A percentile compares a stretch with the other conserved stretches of the same genome.
These are phyloP conservation scores for Tenodera sinensis DNA, from an alignment of 2,888 invertebrate species.

Conservation along the genomic window DNA sequence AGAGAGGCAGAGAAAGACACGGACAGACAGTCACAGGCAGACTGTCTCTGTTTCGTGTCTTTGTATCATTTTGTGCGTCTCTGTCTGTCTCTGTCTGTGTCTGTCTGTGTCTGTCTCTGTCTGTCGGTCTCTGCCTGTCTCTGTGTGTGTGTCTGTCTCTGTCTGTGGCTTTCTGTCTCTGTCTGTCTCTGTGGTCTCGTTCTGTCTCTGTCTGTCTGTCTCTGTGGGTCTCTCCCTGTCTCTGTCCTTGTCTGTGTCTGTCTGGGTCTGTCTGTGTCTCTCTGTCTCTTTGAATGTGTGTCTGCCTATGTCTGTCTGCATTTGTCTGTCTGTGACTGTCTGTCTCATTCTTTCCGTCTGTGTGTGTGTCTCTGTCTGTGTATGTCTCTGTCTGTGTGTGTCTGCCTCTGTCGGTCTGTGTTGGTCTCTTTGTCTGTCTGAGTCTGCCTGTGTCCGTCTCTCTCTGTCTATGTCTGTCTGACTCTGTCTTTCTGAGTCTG, in stretches of 20 bases:
- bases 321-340: not conserved
- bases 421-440: not conserved
- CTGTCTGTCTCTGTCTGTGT: too few species aligned
- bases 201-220: not conserved
- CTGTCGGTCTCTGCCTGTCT: too few species aligned
- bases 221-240: not conserved
- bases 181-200: not conserved
- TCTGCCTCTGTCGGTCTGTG: too few species aligned
- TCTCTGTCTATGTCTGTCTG: too few species aligned
- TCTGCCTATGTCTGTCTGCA: not conserved
- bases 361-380: not conserved
- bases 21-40: not conserved
- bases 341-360: not conserved
- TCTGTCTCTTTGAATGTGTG: too few species aligned
- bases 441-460: too few species aligned
- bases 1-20: not conserved
- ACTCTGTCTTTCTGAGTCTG: not conserved
- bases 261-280: too few species aligned
- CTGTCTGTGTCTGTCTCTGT: not conserved
- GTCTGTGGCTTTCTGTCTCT: not conserved
- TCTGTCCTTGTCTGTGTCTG: too few species aligned
- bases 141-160: not conserved
- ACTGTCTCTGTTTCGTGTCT: not conserved
- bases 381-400: not conserved
- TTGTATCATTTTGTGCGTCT: not conserved